Base-by-base conservation (phyloP, 2,888 invertebrate genomes). In the Steinernema hermaphroditum region DNA sequence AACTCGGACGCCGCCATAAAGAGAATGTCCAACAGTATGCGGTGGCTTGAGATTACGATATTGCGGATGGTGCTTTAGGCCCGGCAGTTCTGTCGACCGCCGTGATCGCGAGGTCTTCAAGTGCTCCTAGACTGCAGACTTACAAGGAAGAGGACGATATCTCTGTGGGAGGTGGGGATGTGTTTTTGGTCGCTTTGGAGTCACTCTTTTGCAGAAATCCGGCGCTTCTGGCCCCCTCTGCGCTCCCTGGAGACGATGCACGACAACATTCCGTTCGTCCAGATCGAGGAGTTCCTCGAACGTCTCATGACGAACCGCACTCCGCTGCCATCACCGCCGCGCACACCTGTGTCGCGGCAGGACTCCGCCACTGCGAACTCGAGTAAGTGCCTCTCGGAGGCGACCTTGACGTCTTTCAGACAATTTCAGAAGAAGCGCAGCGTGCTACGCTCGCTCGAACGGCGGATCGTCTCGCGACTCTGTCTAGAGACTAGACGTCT, bases 211-310 rank as follows among this genome's bases (percentile, higher is more conserved):
- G 44, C 76, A 83, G 85, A 85, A 73, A 85, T 86, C 72, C 79
- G 82, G 19, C 93, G 85, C 6, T 86, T 86, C 74, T 95, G 96
- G 78, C 97, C 97, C 32, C 93, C 95, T 0, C 94, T 98, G 82
- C 92, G 96, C 41, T 96, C 96, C 0, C 89, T 98, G 87, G 97
- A 98, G 90, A 98, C 97, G 2, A 90, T 98, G 75, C 97, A 98
- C 90, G 97, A 98, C 89, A 94, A 95, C 68, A 89, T 97, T 80
- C 96, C 95, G 69, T 90, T 96, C 86, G 91, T 92, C 9, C 94
- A 96, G 87, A 89, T 97, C 84, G 96, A 96, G 88, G 90, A 80
- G 57, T 97, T 95, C 88, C 89, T 97, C 87, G 93, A 93, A 85
- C 91, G 92, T 82, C 93, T 94, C 90, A 93, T 93, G 19, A 85